Base-by-base conservation (phyloP, 2,888 invertebrate genomes). In the Tinea semifulvella region DNA sequence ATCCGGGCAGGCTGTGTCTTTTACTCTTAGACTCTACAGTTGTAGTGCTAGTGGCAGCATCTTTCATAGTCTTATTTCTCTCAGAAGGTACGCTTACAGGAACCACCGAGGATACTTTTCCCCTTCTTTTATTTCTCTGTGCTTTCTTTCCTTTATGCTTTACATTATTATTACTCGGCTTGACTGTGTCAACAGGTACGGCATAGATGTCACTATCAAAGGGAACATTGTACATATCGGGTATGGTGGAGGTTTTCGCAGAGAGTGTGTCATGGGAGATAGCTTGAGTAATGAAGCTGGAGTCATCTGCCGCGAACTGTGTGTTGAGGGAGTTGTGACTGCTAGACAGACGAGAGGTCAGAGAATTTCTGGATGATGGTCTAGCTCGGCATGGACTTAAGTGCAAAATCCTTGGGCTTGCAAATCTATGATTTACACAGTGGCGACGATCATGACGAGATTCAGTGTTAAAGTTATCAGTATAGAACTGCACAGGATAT, bases 131-230 rank as follows among this genome's bases (percentile, higher is more conserved):
- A 31, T 63, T 66, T 49, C 73, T 64, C n/a, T 61, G 61, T 11
- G 61, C 56, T 52, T 69, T 75, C 54, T 75, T 80, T 35, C 66
- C 72, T 64, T 76, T 75, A 46, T 55, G 66, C 51, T 65, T 69
- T 44, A 65, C 52, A 49, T 65, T 69, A 48, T 55, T 56, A 40
- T 31, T 31, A 6, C 69, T 65, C 31, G 89, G 88, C 49, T 85
- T 81, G 13, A 92, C 86, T 69, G 90, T 89, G 67, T 94, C 93
- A 49, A 93, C 86, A 27, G 93, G 93, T 48, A 93, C 88, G 10
- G 93, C 91, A 63, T 94, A 94, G 53, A 93, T 90, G 65, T 93
- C 93, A 56, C 92, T 92, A 61, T 93, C 93, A 55, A 92, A 90
- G 50, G 93, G 93, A 48, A 93, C 93, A 73, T 92, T 93, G 65